Evolutionary conservation across 1,140 invertebrate genomes (phyloP).

Genomic region (Apis laboriosa): DNA sequence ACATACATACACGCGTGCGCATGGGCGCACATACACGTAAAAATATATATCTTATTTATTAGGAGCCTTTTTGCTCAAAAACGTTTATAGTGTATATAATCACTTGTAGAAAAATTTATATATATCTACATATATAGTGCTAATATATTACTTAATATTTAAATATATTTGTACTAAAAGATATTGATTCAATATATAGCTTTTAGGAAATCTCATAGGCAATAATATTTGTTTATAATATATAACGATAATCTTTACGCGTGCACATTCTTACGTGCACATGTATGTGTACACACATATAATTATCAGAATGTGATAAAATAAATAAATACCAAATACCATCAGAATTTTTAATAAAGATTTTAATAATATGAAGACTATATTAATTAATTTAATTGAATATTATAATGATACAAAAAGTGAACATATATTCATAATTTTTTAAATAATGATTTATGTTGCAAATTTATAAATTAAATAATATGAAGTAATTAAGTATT

Average conservation of each 20-base stretch:
- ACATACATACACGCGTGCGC: slow-evolving; percentile 44
- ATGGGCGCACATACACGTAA: slow-evolving; percentile 40
- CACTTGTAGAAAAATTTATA: slow-evolving; percentile 51
- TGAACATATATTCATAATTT: slow-evolving; percentile 1
- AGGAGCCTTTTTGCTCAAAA: slow-evolving; percentile 64
- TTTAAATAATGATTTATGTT: not conserved
- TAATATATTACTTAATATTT: slow-evolving; percentile 68
- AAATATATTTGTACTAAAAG: slow-evolving; percentile 64
- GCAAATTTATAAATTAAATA: not conserved
- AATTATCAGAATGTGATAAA: slow-evolving; percentile 51
- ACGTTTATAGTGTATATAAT: slow-evolving; percentile 54
- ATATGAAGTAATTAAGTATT: not conserved
- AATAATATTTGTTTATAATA: slow-evolving; percentile 62
- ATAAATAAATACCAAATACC: slow-evolving; percentile 54
- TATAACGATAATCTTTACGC: slow-evolving; percentile 51
- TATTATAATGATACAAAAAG: not conserved
- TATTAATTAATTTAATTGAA: not conserved
- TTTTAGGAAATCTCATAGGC: slow-evolving; percentile 57
- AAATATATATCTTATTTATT: slow-evolving; percentile 61
- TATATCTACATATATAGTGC: slow-evolving; percentile 48
- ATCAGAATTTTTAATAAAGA: slow-evolving; percentile 44
- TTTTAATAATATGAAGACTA: slow-evolving; percentile 22
- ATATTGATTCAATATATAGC: slow-evolving; percentile 47
- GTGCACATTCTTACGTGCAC: slow-evolving; percentile 17
- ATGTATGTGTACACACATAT: slow-evolving; percentile 27